Conservation (phyloP, 2,888 invertebrate genomes). For the Epirrhoe tristata region DNA sequence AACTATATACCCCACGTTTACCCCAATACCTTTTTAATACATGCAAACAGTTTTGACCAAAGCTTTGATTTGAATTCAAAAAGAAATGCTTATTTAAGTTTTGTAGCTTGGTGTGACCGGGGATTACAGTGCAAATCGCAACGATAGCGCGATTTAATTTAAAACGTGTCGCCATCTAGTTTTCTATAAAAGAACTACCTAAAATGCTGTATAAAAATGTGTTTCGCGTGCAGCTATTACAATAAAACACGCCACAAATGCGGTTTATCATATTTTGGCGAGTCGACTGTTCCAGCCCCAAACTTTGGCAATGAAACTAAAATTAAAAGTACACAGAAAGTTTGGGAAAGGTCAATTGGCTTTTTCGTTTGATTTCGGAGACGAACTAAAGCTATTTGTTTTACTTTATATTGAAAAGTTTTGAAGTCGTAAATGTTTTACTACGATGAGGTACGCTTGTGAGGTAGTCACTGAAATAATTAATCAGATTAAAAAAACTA, state of each 20-base stretch:
- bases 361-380: constrained; percentile 22
- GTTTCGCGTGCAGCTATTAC: background rate
- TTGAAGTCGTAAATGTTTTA: too few species aligned
- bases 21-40: too few species aligned
- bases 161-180: background rate
- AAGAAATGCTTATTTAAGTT: too few species aligned
- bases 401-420: background rate
- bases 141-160: background rate
- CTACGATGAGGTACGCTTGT: too few species aligned
- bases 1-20: too few species aligned
- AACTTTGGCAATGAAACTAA: constrained; percentile 28
- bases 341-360: constrained; percentile 28
- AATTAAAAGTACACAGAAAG: constrained; percentile 25
- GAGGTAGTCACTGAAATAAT: too few species aligned
- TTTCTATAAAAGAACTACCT: too few species aligned
- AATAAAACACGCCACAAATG: constrained; percentile 16
- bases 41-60: too few species aligned
- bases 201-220: background rate
- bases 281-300: constrained; percentile 15
- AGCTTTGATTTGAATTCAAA: too few species aligned
- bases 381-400: constrained; percentile 1
- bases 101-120: too few species aligned
- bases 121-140: too few species aligned
- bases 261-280: constrained; percentile 32
- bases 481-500: too few species aligned